Evolutionary conservation across 1,140 invertebrate genomes (phyloP), one percentile per base, ranked within the genome.

Genomic region (Lutraria rhynchaena): DNA sequence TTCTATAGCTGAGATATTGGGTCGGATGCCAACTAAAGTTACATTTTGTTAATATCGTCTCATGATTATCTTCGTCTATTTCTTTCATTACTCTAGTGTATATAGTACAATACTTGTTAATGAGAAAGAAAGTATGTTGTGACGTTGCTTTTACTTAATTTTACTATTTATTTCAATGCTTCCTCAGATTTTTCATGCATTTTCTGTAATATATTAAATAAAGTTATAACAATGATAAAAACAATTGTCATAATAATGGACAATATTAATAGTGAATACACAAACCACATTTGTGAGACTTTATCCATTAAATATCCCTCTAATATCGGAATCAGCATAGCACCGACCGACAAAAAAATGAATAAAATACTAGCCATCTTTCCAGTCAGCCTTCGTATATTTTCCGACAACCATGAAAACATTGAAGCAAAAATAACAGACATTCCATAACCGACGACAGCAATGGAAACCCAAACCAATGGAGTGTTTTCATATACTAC

Each of bases 391-490:
- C 37, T 31, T 44, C 74, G 24, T n/a, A 77, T 19, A 27, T 77
- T 63, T 65, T 77, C 74, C 1, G 74, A 77, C 15, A 77, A 13
- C 74, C 74, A 77, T 33, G 55, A 33, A 65, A 77, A 77, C 60
- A 77, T 49, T 15, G 74, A 77, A 57, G 74, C 74, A 65, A 77
- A 77, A 24, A 77, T 77, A 5, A 63, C 74, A 3, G 74, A 77
- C 74, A 77, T 77, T n/a, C 74, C 74, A 55, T 60, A 63, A 0
- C 74, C 74, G 22, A 77, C 22, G 0, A 49, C 15, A 1, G 60
- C 60, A 19, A 77, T 37, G 0, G 58, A 51, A 0, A 77, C 31
- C 74, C 74, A 77, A 1, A 65, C n/a, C 19, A 65, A n/a, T 22
- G 22, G 19, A n/a, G 63, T 35, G 27, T 53, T 65, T 4, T 4